These are phyloP conservation scores for Zaprionus taronus DNA, from an alignment of 1,140 invertebrate species.

Conservation along the genomic window DNA sequence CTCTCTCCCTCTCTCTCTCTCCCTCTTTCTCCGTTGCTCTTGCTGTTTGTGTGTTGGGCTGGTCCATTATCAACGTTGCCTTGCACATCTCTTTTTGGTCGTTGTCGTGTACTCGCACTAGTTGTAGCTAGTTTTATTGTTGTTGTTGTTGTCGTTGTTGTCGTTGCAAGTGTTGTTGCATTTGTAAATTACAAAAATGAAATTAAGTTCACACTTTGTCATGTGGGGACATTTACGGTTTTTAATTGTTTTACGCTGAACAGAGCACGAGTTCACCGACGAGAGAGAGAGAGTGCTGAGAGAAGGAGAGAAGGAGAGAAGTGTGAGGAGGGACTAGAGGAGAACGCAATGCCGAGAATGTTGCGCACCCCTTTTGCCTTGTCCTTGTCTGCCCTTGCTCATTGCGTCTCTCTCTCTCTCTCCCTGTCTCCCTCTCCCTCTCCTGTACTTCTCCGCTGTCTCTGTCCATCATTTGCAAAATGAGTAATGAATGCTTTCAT, in stretches of 20 bases:
- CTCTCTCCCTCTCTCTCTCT: background rate
- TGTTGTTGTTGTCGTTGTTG: background rate
- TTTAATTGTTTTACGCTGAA: conserved; percentile 75
- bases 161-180: conserved; percentile 50
- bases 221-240: conserved; percentile 81
- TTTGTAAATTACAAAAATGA: conserved; percentile 83
- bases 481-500: conserved; percentile 59
- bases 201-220: conserved; percentile 83
- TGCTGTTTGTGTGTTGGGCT: conserved; percentile 11
- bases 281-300: background rate
- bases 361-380: conserved; percentile 39
- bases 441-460: background rate
- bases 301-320: background rate
- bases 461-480: conserved; percentile 44
- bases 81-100: conserved; percentile 34
- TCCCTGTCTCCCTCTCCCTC: background rate
- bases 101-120: conserved; percentile 11
- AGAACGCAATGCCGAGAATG: conserved; percentile 33
- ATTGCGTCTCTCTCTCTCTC: background rate
- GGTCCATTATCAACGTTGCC: conserved; percentile 49
- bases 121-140: conserved; percentile 48
- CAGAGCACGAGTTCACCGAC: background rate
- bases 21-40: background rate
- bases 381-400: background rate
- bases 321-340: conserved; percentile 1